Conservation (phyloP, 2,113 vertebrate genomes). For the Megaceryle torquata region DNA sequence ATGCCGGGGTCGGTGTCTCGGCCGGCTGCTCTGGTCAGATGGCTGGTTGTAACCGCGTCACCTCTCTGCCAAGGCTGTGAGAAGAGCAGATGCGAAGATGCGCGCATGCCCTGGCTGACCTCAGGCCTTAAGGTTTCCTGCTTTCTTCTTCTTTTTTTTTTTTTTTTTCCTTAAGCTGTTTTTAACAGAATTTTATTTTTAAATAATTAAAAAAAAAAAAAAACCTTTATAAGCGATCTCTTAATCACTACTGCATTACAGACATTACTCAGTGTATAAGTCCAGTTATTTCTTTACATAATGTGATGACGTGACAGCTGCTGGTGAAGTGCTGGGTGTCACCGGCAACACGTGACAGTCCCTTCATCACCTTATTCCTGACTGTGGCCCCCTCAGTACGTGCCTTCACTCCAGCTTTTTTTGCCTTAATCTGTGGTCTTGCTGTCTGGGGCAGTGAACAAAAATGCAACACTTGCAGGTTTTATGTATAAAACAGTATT, state of each 20-base stretch:
- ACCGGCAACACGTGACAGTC: background rate
- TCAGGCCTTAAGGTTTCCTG: conserved; percentile 48
- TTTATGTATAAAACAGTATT: conserved; percentile 96
- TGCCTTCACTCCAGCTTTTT: conserved; percentile 73
- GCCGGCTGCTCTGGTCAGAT: conserved; percentile 10
- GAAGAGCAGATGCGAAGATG: conserved; percentile 38
- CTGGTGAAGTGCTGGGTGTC: conserved; percentile 57
- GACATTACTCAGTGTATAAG: conserved; percentile 72
- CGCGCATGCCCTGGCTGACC: conserved; percentile 24
- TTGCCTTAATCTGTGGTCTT: conserved; percentile 74
- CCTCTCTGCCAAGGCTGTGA: conserved; percentile 50
- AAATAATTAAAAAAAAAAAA: conserved; percentile 62
- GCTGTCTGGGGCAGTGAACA: conserved; percentile 71
- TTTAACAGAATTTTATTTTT: conserved; percentile 81
- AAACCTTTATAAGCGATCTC: conserved; percentile 65
- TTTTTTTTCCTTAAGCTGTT: conserved; percentile 19
- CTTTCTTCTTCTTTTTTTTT: background rate
- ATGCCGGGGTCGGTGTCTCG: background rate
- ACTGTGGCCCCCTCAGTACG: conserved; percentile 58
- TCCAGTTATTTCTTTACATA: conserved; percentile 67
- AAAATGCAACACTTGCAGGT: conserved; percentile 81
- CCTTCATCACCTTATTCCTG: conserved; percentile 36
- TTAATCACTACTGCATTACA: conserved; percentile 70
- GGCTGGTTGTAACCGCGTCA: background rate
- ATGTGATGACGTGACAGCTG: conserved; percentile 52